These are phyloP conservation scores for Enteromius argenteus DNA, from an alignment of 2,797 vertebrate species.

Conservation along the genomic window DNA sequence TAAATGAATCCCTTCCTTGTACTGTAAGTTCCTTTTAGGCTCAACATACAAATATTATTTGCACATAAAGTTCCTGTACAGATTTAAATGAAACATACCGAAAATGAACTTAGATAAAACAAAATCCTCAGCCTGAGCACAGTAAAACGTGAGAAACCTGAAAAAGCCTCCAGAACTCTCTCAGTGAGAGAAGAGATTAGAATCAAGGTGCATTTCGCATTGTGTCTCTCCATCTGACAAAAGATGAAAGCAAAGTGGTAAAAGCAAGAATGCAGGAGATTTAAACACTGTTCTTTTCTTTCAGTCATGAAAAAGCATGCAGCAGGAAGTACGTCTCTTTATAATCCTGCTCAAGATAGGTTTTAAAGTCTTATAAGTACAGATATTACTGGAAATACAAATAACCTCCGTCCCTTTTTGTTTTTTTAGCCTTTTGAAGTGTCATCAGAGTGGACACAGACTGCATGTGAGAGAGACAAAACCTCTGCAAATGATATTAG, in stretches of 20 bases:
- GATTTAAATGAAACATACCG: not conserved
- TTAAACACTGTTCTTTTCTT: slow-evolving; percentile 20
- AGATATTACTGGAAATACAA: not conserved
- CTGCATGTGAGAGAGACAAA: not conserved
- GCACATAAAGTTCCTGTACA: not conserved
- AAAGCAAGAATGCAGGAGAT: slow-evolving; percentile 30
- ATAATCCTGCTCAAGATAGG: not conserved
- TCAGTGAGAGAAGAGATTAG: slow-evolving; percentile 46
- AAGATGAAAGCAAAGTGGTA: slow-evolving; percentile 28
- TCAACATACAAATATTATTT: not conserved
- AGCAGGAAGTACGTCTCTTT: not conserved
- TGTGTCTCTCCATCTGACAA: slow-evolving; percentile 47
- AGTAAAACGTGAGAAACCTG: not conserved
- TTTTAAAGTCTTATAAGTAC: not conserved
- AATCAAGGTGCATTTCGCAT: slow-evolving; percentile 41
- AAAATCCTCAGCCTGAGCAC: not conserved
- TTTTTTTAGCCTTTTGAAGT: not conserved
- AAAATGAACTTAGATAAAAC: not conserved
- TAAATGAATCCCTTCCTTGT: not conserved
- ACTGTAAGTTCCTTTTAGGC: not conserved
- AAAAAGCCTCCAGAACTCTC: slow-evolving; percentile 27
- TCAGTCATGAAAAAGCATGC: slow-evolving; percentile 29
- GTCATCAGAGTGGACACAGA: not conserved
- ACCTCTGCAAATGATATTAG: slow-evolving; percentile 14
- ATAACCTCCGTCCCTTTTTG: not conserved